Evolutionary conservation across 2,888 invertebrate species (phyloP).

Genomic region (Latrodectus hesperus): DNA sequence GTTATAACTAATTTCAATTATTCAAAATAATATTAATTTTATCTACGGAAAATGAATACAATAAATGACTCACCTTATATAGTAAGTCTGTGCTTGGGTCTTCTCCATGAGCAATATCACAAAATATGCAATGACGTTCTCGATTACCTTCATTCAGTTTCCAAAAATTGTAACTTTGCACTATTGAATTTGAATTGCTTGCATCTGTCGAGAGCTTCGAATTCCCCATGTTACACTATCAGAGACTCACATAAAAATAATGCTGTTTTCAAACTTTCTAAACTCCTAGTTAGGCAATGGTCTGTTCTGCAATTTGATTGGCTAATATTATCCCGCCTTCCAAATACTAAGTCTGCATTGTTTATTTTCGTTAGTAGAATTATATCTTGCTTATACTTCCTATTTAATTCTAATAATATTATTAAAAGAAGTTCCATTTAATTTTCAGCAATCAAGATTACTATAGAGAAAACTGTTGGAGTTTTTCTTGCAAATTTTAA

Average conservation of each 20-base stretch:
- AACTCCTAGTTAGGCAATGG: slow-evolving; percentile 18
- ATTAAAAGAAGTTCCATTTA: too few species aligned
- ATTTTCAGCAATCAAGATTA: too few species aligned
- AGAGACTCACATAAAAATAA: not conserved
- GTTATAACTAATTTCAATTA: too few species aligned
- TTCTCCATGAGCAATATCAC: slow-evolving; percentile 63
- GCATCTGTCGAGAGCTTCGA: not conserved
- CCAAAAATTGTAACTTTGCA: not conserved
- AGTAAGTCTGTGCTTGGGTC: slow-evolving; percentile 40
- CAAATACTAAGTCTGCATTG: not conserved
- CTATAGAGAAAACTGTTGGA: too few species aligned
- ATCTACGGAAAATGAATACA: too few species aligned
- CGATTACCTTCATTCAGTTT: not conserved
- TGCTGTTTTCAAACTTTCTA: slow-evolving; percentile 4
- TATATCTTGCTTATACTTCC: too few species aligned
- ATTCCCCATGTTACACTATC: slow-evolving; percentile 20
- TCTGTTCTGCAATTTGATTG: slow-evolving; percentile 5
- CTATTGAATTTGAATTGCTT: not conserved
- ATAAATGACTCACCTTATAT: slow-evolving; percentile 40
- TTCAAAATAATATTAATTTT: too few species aligned
- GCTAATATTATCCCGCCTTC: slow-evolving; percentile 23
- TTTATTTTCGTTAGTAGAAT: not conserved
- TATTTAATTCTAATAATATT: too few species aligned
- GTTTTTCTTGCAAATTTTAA: too few species aligned
- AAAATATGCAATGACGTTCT: slow-evolving; percentile 57